Conservation (phyloP, 1,140 invertebrate species). For the Caenorhabditis inopinata region DNA sequence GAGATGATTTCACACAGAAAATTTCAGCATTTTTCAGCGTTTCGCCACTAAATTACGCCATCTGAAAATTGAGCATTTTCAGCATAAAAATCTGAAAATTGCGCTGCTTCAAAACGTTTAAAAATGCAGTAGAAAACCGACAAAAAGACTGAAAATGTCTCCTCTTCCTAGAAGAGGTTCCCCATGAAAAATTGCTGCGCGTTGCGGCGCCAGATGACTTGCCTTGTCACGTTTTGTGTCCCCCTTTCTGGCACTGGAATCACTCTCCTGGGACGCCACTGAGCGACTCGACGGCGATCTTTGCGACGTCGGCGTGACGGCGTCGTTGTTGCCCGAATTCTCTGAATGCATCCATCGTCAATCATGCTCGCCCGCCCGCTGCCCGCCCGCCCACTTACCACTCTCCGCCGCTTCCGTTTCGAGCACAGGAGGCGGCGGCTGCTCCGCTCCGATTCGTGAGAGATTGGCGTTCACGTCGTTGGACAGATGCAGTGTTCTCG, state of each 20-base stretch:
- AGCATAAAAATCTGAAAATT: too few species aligned
- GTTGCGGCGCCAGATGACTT: neutral
- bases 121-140: neutral
- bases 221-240: slow-evolving; percentile 24
- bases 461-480: slow-evolving; percentile 12
- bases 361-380: neutral
- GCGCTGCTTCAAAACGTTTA: too few species aligned
- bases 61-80: too few species aligned
- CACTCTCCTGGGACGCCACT: slow-evolving; percentile 5
- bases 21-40: too few species aligned
- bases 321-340: neutral
- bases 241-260: neutral
- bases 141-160: neutral
- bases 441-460: neutral
- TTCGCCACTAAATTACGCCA: too few species aligned
- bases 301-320: neutral
- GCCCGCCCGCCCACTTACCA: neutral
- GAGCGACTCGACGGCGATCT: neutral
- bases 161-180: neutral
- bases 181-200: neutral
- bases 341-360: neutral
- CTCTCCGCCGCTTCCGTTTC: neutral
- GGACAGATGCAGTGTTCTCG: slow-evolving; percentile 8
- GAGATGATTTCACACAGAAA: too few species aligned
- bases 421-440: neutral